Percentiles rank a stretch among this genome's conserved stretches.
Conservation (phyloP, 1,140 invertebrate genomes). For the Ctenoplectra terminalis region DNA sequence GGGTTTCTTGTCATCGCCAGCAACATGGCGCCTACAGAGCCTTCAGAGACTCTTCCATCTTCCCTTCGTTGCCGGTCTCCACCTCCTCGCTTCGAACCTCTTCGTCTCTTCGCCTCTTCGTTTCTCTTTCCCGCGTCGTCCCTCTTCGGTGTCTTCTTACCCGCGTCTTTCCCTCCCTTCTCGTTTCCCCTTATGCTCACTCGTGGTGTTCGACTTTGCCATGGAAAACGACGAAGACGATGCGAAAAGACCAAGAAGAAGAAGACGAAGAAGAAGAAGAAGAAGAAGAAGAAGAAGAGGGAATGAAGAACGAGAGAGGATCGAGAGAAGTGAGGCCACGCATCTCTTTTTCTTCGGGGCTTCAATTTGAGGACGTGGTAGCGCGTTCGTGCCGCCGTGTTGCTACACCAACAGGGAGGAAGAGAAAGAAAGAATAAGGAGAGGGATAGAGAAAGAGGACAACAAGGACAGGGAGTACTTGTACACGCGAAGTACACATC, state of each 20-base stretch:
- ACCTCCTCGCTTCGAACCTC: conserved; percentile 36
- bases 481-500: conserved; percentile 62
- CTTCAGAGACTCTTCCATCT: conserved; percentile 66
- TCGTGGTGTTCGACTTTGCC: conserved; percentile 21
- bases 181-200: conserved; percentile 14
- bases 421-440: neutral
- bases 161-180: conserved; percentile 39
- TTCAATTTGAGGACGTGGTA: conserved; percentile 71
- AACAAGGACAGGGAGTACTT: conserved; percentile 47
- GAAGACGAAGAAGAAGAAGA: conserved; percentile 37
- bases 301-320: neutral
- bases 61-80: conserved; percentile 44
- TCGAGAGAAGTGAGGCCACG: conserved; percentile 66
- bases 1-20: conserved; percentile 73
- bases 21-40: conserved; percentile 71
- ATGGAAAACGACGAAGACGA: conserved; percentile 44
- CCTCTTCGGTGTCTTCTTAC: conserved; percentile 48
- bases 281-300: neutral
- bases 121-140: conserved; percentile 39
- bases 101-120: conserved; percentile 44
- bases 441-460: neutral
- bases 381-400: conserved; percentile 62
- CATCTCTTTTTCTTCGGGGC: conserved; percentile 71
- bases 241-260: neutral
- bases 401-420: conserved; percentile 19